These are phyloP conservation scores for Mustela lutreola DNA, from an alignment of 2,113 vertebrate species.

Conservation along the genomic window DNA sequence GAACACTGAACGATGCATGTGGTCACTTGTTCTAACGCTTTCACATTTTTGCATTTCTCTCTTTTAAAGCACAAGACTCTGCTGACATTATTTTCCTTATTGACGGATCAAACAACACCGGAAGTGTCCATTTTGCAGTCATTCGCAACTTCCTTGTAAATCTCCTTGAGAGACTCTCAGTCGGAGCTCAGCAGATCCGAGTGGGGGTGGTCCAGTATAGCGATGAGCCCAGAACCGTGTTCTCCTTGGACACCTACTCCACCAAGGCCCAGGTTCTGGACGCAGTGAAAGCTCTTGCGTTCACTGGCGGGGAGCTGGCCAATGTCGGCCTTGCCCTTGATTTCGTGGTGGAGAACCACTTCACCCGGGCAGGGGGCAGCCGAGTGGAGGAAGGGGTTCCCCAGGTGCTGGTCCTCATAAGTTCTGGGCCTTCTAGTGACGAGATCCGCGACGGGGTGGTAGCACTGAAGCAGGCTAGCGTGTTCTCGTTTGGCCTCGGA, in stretches of 20 bases:
- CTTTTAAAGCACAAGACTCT: constrained; percentile 96
- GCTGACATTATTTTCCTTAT: constrained; percentile 99
- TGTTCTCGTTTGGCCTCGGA: constrained; percentile 91
- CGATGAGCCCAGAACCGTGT: constrained; percentile 90
- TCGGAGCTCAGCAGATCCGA: constrained; percentile 93
- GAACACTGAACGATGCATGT: constrained; percentile 90
- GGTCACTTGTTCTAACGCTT: constrained; percentile 94
- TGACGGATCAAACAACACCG: constrained; percentile 99
- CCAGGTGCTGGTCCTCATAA: constrained; percentile 95
- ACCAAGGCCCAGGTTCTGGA: constrained; percentile 92
- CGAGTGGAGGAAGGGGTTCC: constrained; percentile 95
- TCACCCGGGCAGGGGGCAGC: constrained; percentile 93
- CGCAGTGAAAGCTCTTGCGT: constrained; percentile 92
- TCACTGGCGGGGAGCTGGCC: constrained; percentile 91
- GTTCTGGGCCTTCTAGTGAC: constrained; percentile 94
- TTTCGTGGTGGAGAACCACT: constrained; percentile 92
- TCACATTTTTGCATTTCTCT: constrained; percentile 93
- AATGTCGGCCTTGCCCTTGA: constrained; percentile 95
- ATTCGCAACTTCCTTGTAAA: constrained; percentile 95
- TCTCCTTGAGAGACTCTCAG: constrained; percentile 94
- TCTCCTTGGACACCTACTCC: constrained; percentile 93
- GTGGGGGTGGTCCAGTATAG: constrained; percentile 96
- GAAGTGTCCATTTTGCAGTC: constrained; percentile 94
- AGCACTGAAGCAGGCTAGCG: constrained; percentile 93
- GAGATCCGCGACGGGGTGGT: constrained; percentile 92